These are phyloP conservation scores for Drosophila auraria DNA, from an alignment of 1,140 invertebrate genomes.

Conservation along the genomic window DNA sequence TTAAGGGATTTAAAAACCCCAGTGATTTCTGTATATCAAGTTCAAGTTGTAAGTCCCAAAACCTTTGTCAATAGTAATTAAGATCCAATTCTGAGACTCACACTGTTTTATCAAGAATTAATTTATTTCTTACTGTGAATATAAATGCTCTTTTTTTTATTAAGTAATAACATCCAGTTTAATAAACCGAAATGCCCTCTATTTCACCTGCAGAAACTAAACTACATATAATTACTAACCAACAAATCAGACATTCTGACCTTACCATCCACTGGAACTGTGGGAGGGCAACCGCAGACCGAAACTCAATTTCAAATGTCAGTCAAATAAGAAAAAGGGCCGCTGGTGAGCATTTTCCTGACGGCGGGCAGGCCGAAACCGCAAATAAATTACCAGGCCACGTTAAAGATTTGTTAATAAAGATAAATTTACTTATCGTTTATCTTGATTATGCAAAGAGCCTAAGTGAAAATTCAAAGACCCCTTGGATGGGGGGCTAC, in stretches of 20 bases:
- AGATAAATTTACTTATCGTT: conserved; percentile 84
- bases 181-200: background rate
- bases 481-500: conserved; percentile 4
- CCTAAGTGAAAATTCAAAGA: conserved; percentile 82
- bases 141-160: too few relatives aligned
- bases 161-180: too few relatives aligned
- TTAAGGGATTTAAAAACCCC: too few relatives aligned
- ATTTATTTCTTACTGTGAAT: background rate
- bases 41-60: too few relatives aligned
- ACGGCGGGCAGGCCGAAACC: conserved; percentile 46
- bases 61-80: too few relatives aligned
- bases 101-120: too few relatives aligned
- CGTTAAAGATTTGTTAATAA: conserved; percentile 83
- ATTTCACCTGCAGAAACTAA: conserved; percentile 2
- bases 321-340: conserved; percentile 48
- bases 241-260: conserved; percentile 23
- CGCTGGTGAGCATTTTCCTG: conserved; percentile 34
- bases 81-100: too few relatives aligned
- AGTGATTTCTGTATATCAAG: too few relatives aligned
- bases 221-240: conserved; percentile 35
- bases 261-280: conserved; percentile 3
- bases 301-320: conserved; percentile 64
- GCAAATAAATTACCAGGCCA: conserved; percentile 76
- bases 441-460: conserved; percentile 83
- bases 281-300: conserved; percentile 26